These are phyloP conservation scores for Acinonyx jubatus DNA, from an alignment of 2,113 vertebrate species.

Conservation along the genomic window DNA sequence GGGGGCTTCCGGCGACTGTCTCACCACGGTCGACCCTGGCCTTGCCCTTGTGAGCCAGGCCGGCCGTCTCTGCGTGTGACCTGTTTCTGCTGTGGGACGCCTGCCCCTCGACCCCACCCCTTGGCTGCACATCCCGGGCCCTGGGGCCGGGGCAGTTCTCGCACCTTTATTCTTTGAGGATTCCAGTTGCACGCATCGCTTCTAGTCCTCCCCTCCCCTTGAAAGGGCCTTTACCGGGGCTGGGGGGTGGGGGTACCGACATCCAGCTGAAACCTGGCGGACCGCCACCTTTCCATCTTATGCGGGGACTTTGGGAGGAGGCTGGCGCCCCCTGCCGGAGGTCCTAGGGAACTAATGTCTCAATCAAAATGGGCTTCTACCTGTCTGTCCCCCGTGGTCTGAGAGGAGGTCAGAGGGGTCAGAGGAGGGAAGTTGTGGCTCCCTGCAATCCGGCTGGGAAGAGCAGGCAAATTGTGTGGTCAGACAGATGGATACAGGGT, in stretches of 20 bases:
- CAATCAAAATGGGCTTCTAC: neutral
- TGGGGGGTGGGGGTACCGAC: neutral
- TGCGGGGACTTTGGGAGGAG: neutral
- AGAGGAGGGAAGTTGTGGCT: neutral
- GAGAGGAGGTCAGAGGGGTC: too few relatives aligned
- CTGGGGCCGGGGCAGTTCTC: neutral
- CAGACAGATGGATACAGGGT: neutral
- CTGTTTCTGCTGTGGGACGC: too few relatives aligned
- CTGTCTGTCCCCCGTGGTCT: accelerated
- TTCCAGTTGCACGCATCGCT: neutral
- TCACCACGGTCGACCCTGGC: accelerated
- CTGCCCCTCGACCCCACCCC: neutral
- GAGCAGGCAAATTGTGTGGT: neutral
- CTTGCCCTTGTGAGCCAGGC: neutral
- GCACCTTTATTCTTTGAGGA: neutral
- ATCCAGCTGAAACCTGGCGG: neutral
- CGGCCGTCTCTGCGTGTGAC: neutral
- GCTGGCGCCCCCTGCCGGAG: conserved; percentile 62
- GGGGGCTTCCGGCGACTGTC: neutral
- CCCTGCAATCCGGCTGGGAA: neutral
- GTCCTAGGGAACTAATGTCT: neutral
- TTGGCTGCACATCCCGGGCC: neutral
- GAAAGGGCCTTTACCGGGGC: neutral
- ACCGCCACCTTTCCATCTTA: neutral
- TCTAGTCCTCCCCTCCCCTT: neutral